phyloP scores from a whole-genome alignment of 2,113 vertebrate species.

The Epinephelus lanceolatus region DNA sequence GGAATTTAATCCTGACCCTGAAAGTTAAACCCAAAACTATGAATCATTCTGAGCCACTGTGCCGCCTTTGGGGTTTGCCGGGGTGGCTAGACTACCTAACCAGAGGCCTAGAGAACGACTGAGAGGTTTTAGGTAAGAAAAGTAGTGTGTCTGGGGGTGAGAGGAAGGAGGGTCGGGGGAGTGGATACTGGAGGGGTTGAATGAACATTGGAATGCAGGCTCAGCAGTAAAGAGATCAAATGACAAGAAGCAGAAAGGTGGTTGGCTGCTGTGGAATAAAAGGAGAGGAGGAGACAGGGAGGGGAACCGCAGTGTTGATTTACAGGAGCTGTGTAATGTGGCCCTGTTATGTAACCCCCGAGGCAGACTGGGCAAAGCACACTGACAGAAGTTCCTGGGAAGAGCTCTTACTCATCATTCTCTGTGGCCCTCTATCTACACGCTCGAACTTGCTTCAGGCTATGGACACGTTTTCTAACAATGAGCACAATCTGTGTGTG shows the following conservation, averaged over 20 bases:
- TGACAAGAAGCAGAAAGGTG: conserved; percentile 65
- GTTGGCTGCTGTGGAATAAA: conserved; percentile 69
- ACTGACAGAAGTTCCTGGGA: conserved; percentile 10
- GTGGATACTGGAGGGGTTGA: conserved; percentile 68
- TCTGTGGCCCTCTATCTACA: not conserved
- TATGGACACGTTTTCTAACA: not conserved
- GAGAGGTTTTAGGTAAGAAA: conserved; percentile 47
- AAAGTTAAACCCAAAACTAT: conserved; percentile 10
- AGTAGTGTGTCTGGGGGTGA: conserved; percentile 3
- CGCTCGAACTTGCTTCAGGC: not conserved
- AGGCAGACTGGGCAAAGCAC: not conserved
- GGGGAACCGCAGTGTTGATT: conserved; percentile 59
- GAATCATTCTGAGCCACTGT: conserved; percentile 32
- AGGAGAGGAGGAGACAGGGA: conserved; percentile 40
- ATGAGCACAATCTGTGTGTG: not conserved
- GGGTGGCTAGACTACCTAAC: conserved; percentile 37
- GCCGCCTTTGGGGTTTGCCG: conserved; percentile 19
- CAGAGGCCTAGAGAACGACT: conserved; percentile 21
- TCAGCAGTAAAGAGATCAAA: conserved; percentile 78
- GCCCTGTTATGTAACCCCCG: conserved; percentile 67
- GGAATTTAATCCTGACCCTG: conserved; percentile 2
- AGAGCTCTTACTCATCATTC: not conserved
- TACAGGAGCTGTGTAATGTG: conserved; percentile 67
- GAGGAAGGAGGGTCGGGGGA: conserved; percentile 21
- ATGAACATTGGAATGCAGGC: conserved; percentile 81